These are phyloP conservation scores for Carduelis carduelis DNA, from an alignment of 2,797 vertebrate genomes.

Conservation along the genomic window DNA sequence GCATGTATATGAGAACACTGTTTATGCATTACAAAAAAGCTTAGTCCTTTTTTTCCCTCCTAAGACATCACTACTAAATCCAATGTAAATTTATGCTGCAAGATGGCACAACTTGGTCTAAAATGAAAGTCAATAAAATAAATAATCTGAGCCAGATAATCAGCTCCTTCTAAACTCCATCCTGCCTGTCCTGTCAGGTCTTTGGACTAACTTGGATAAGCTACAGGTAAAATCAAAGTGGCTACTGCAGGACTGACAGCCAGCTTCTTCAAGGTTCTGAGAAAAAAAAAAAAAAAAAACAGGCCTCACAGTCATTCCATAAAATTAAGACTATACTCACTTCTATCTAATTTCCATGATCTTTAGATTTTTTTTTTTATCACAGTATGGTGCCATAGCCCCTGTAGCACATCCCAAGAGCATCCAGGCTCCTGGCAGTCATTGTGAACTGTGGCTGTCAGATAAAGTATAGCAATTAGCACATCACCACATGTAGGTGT, in stretches of 20 bases:
- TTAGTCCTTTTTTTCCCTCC: background rate
- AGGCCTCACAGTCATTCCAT: background rate
- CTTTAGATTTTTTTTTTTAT: background rate
- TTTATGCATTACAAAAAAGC: background rate
- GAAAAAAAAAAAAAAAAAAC: background rate
- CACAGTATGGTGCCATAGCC: rapidly evolving
- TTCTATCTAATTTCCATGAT: background rate
- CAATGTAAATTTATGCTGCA: background rate
- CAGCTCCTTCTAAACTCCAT: background rate
- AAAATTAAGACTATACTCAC: background rate
- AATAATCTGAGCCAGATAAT: background rate
- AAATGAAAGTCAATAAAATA: background rate
- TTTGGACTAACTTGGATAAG: background rate
- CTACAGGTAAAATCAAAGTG: background rate
- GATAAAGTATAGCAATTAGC: background rate
- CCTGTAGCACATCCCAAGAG: rapidly evolving
- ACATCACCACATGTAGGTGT: rapidly evolving
- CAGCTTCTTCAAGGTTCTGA: background rate
- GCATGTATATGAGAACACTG: rapidly evolving
- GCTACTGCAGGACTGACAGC: background rate
- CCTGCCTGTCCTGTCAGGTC: background rate
- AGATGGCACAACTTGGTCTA: background rate
- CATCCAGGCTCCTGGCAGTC: background rate
- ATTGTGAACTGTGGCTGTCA: background rate
- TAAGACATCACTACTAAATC: background rate